Evolutionary conservation across 2,113 vertebrate genomes (phyloP).

Genomic region (Callithrix jacchus): DNA sequence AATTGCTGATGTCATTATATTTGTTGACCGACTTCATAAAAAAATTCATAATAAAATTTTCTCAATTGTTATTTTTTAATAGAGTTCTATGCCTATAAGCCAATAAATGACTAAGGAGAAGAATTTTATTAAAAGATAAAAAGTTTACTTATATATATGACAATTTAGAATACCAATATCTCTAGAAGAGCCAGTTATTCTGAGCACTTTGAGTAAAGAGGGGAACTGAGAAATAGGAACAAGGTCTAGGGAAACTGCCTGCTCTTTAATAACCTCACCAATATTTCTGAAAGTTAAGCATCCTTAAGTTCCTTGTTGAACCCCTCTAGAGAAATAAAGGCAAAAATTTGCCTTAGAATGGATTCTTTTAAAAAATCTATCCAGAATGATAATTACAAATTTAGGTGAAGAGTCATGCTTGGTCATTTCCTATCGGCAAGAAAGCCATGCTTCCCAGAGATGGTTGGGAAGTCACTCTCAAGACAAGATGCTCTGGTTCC

Average conservation of each 20-base stretch:
- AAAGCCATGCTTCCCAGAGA: constrained; percentile 48
- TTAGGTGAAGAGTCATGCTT: constrained; percentile 51
- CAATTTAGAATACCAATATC: not conserved
- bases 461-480: constrained; percentile 13
- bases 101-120: not conserved
- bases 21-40: not conserved
- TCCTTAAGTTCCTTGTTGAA: not conserved
- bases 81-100: not conserved
- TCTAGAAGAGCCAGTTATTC: not conserved
- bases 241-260: not conserved
- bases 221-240: not conserved
- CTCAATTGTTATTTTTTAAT: not conserved
- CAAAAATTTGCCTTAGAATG: not conserved
- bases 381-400: not conserved
- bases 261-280: not conserved
- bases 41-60: constrained; percentile 7
- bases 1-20: not conserved
- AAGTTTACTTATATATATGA: not conserved
- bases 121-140: not conserved
- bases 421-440: constrained; percentile 59
- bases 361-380: not conserved
- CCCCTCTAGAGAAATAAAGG: constrained; percentile 9
- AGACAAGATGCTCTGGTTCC: constrained; percentile 9
- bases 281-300: not conserved
- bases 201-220: not conserved